Base-by-base conservation (phyloP, 2,797 vertebrate genomes). In the Mionectes olivaceus region DNA sequence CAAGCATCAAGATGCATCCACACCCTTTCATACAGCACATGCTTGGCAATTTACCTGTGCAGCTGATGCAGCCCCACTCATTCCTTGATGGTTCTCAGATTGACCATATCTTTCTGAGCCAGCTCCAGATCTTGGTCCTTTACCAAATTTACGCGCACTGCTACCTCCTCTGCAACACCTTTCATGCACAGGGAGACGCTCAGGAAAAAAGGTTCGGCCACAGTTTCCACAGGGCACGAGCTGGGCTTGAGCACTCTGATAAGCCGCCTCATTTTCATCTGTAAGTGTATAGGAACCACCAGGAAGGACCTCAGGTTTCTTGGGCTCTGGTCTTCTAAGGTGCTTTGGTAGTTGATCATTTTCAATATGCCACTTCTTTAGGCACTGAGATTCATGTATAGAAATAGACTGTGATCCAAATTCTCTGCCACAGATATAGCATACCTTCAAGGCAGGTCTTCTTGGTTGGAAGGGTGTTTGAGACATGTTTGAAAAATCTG, bases 341-440 rank as follows among this genome's bases (percentile, higher is more conserved):
- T 92, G 86, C 47, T 69, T 98, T 77, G 98, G 98, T 61, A 98
- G 86, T n/a, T 96, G 97, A 60, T 78, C 75, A 76, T 98, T 98
- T 92, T 97, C 97, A 78, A 76, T 76, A 8, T 2, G 96, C 98
- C 98, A 98, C 95, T 98, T 98, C 83, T 98, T 73, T 64, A 98
- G 69, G 78, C 98, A 98, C 84, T 98, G 95, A 13, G 97, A 98
- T 70, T 98, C 98, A 39, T 98, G 98, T 61, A 98, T 97, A 64
- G 87, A 85, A 71, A 98, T 94, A 28, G 98, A 98, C 3, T 91
- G 97, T 32, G 98, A 98, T 16, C 98, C 98, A 95, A 98, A 98
- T 87, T 98, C 97, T 91, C 96, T 97, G 71, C 98, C 98, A 90
- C 98, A 98, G 67, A 98, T 97, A 43, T 98, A 98, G 88, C 98